Percentiles rank a stretch among this genome's conserved stretches.
phyloP scores from a whole-genome alignment of 2,888 invertebrate species.

The Nineta flava region DNA sequence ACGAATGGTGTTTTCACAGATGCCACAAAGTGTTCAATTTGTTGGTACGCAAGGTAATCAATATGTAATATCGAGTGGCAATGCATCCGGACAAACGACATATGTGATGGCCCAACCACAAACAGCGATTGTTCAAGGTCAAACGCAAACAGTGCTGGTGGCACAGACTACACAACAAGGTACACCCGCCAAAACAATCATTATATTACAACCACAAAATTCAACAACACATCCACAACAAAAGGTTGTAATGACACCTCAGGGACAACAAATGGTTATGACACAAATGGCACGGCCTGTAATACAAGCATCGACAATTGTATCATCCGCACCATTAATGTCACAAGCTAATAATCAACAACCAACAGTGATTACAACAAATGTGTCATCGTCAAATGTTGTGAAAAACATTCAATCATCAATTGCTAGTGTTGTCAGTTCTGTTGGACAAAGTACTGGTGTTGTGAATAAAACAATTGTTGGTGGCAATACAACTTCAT shows the following conservation, averaged over 20 bases:
- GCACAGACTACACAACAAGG: constrained; percentile 52
- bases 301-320: constrained; percentile 30
- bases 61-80: constrained; percentile 32
- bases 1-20: constrained; percentile 23
- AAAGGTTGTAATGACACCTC: constrained; percentile 47
- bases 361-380: constrained; percentile 15
- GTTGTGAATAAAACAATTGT: constrained; percentile 5
- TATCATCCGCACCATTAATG: constrained; percentile 26
- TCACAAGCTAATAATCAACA: constrained; percentile 21
- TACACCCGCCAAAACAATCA: constrained; percentile 49
- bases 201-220: constrained; percentile 45
- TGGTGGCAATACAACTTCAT: constrained; percentile 5
- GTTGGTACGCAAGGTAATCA: constrained; percentile 30
- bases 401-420: constrained; percentile 6
- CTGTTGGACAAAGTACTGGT: constrained; percentile 5
- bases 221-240: constrained; percentile 27
- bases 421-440: constrained; percentile 1
- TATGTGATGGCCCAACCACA: constrained; percentile 51
- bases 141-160: constrained; percentile 45
- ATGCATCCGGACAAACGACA: constrained; percentile 38
- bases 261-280: constrained; percentile 48
- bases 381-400: constrained; percentile 15
- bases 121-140: constrained; percentile 40
- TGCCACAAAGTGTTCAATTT: constrained; percentile 26
- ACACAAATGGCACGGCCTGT: constrained; percentile 40